These are phyloP conservation scores for Prosapia bicincta DNA, from an alignment of 2,888 invertebrate species.

Conservation along the genomic window DNA sequence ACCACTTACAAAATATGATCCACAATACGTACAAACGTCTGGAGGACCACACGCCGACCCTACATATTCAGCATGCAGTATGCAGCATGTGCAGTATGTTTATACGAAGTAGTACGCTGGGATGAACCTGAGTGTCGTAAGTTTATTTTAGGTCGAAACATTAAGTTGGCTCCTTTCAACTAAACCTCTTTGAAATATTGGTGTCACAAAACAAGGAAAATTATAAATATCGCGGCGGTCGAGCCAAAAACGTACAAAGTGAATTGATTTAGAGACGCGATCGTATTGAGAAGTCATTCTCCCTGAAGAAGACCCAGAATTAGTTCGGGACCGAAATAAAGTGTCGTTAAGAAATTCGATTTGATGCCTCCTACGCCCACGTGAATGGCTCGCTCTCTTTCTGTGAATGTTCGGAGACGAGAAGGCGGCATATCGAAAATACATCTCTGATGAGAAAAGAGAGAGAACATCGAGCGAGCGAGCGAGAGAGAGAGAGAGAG, in stretches of 20 bases:
- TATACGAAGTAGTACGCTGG: neutral
- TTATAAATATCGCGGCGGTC: constrained; percentile 24
- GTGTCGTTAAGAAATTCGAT: constrained; percentile 31
- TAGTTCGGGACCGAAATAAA: constrained; percentile 26
- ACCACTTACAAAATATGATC: no score
- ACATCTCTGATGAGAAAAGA: constrained; percentile 15
- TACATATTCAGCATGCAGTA: no score
- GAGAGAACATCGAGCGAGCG: neutral
- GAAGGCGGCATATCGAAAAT: constrained; percentile 24
- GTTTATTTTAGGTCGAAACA: constrained; percentile 6
- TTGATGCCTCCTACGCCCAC: constrained; percentile 20
- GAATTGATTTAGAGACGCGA: constrained; percentile 11
- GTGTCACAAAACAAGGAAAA: constrained; percentile 26
- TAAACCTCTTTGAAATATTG: constrained; percentile 24
- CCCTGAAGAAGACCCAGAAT: constrained; percentile 1
- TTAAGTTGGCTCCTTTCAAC: constrained; percentile 21
- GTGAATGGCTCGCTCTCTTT: neutral
- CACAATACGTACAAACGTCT: no score
- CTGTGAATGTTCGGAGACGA: neutral
- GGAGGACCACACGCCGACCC: no score
- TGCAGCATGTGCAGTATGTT: neutral
- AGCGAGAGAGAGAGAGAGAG: neutral
- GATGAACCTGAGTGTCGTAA: neutral
- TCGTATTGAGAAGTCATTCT: constrained; percentile 5
- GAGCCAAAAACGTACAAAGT: constrained; percentile 4